Conservation (phyloP, 30 jellyfish, hydroid and myxozoan genomes). For the Hydra vulgaris region DNA sequence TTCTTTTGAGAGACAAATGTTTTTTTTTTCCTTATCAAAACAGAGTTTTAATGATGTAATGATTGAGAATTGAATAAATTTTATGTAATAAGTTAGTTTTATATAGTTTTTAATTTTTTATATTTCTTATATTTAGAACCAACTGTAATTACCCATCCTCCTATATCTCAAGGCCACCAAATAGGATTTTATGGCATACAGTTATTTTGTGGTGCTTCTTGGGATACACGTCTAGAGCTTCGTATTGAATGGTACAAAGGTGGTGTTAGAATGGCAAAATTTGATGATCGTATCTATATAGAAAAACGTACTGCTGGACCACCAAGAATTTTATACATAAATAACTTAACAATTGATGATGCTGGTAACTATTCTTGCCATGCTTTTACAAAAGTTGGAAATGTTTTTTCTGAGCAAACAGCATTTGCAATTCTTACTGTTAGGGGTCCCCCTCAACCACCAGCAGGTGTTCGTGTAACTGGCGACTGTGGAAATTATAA, state of each 20-base stretch:
- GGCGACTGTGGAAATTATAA: conserved; percentile 27
- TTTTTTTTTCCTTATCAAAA: neutral
- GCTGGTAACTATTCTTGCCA: conserved; percentile 81
- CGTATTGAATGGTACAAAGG: conserved; percentile 89
- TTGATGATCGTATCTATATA: conserved; percentile 55
- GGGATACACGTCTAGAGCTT: conserved; percentile 68
- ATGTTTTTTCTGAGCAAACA: conserved; percentile 33
- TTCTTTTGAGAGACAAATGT: too few relatives aligned
- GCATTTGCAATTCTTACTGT: conserved; percentile 16
- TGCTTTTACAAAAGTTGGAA: conserved; percentile 63
- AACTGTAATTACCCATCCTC: conserved; percentile 36
- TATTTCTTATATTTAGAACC: conserved; percentile 23
- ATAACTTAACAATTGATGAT: conserved; percentile 48
- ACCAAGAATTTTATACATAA: conserved; percentile 53
- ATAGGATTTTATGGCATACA: conserved; percentile 35
- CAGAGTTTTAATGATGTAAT: neutral
- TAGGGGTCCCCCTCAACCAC: conserved; percentile 70
- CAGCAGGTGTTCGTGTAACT: conserved; percentile 28
- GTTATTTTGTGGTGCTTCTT: conserved; percentile 67
- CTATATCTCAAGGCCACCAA: conserved; percentile 24
- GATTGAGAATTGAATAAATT: neutral
- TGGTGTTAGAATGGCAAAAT: conserved; percentile 62
- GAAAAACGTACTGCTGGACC: conserved; percentile 87
- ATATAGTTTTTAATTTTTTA: too few relatives aligned
- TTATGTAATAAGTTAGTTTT: neutral